Evolutionary conservation across 1,140 invertebrate species (phyloP).

Genomic region (Atta colombica): DNA sequence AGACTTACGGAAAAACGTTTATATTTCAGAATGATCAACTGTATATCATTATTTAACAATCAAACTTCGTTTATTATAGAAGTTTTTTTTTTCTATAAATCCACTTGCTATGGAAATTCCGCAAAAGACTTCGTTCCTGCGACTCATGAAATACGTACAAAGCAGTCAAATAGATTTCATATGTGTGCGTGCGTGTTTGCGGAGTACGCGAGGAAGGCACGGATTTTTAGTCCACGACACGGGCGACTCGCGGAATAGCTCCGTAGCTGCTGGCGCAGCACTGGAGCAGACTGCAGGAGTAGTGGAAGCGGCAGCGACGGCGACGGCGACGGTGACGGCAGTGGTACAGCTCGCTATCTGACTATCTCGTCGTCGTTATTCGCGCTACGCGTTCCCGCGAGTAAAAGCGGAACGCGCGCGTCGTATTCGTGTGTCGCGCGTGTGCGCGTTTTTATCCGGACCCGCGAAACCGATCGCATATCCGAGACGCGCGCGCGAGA

Average conservation of each 20-base stretch:
- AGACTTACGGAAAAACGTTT: no score
- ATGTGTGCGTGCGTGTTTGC: background rate
- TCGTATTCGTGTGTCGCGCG: conserved; percentile 5
- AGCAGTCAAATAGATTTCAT: background rate
- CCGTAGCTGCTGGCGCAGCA: background rate
- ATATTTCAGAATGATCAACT: no score
- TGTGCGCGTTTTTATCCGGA: background rate
- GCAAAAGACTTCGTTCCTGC: background rate
- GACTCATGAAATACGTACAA: background rate
- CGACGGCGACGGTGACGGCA: background rate
- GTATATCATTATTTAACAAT: no score
- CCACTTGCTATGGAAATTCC: no score
- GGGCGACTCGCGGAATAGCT: conserved; percentile 40
- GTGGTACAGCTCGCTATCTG: background rate
- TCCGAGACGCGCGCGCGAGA: conserved; percentile 32
- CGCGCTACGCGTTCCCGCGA: conserved; percentile 14
- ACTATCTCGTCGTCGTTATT: conserved; percentile 6
- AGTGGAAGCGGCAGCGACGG: background rate
- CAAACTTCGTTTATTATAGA: no score
- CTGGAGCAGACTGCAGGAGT: no score
- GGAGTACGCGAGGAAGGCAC: conserved; percentile 15
- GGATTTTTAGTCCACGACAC: conserved; percentile 61
- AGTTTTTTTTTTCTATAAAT: no score
- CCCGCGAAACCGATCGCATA: conserved; percentile 7
- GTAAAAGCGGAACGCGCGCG: conserved; percentile 23